These are phyloP conservation scores for Helicoverpa zea DNA, from an alignment of 1,140 invertebrate species.

Conservation along the genomic window DNA sequence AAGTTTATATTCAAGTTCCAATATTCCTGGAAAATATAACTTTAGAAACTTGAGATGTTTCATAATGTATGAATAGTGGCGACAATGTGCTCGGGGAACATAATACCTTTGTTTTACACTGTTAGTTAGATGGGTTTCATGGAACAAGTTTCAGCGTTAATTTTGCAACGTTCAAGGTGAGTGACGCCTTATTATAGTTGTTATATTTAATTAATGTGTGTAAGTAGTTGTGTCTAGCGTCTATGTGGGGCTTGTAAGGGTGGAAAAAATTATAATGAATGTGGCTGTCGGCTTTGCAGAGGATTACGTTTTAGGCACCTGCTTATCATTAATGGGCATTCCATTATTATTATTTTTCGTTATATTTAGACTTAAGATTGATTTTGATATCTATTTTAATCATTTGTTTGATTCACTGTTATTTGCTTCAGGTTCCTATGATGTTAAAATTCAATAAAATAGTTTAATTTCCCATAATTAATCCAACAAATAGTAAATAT, in stretches of 20 bases:
- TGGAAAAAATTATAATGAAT: neutral
- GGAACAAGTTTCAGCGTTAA: conserved; percentile 32
- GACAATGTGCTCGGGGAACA: neutral
- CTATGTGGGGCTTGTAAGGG: neutral
- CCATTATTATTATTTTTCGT: too few relatives aligned
- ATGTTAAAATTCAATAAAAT: too few relatives aligned
- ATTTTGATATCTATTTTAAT: too few relatives aligned
- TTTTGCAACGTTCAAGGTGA: conserved; percentile 2
- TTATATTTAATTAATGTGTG: conserved; percentile 28
- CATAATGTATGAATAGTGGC: neutral
- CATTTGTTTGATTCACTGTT: too few relatives aligned
- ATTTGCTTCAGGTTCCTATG: too few relatives aligned
- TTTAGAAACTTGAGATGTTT: neutral
- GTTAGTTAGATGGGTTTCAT: conserved; percentile 16
- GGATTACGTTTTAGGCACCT: too few relatives aligned
- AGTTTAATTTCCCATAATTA: too few relatives aligned
- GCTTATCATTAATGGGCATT: too few relatives aligned
- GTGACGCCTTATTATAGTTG: conserved; percentile 3
- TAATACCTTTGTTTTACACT: neutral
- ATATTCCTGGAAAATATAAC: neutral
- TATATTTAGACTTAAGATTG: too few relatives aligned
- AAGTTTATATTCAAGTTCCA: neutral
- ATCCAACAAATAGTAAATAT: neutral
- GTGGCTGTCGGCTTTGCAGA: too few relatives aligned
- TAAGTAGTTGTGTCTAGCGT: neutral